Base-by-base conservation (phyloP, 2,113 vertebrate species). In the Eublepharis macularius region DNA sequence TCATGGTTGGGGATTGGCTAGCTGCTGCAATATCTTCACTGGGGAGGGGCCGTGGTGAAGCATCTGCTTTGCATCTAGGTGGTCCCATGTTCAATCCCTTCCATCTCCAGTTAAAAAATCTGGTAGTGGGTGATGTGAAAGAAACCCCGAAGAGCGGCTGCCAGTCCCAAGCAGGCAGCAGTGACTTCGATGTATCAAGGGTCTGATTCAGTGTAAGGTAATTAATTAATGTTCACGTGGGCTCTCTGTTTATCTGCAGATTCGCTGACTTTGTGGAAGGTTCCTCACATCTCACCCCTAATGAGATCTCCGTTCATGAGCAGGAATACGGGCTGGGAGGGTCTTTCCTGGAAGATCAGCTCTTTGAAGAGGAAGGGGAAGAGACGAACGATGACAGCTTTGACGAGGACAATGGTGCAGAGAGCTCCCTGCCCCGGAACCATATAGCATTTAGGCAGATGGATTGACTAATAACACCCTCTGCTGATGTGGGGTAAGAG, bases 221-320 rank as follows among this genome's bases (percentile, higher is more conserved):
- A 6, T 10, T n/a, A n/a, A n/a, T n/a, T n/a, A n/a, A n/a, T n/a
- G n/a, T 29, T 63, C 60, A 63, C 10, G 54, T 57, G 54, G 21
- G 76, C 45, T 63, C 34, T 14, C 68, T 39, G 24, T 60, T 78
- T 51, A n/a, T 32, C 47, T 82, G 63, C 94, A 99, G 99, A 95
- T 99, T 99, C 95, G 99, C 98, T 39, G 98, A 99, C 69, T 99
- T 99, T 66, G 91, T 99, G 9, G 97, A 97, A 88, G 99, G 98
- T 0, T 97, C 97, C 24, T 96, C 92, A 17, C 99, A 99, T 24
- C 88, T 99, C 86, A 96, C 97, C 82, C 90, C 96, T 16, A 95
- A 93, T 1, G 99, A 99, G 89, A 96, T 96, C 77, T 98, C 97
- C 0, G 93, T 97, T 60, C 98, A 99, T 0, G 97, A 97, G 21